These are phyloP conservation scores for Choloepus didactylus DNA, from an alignment of 2,797 vertebrate genomes.

Conservation along the genomic window DNA sequence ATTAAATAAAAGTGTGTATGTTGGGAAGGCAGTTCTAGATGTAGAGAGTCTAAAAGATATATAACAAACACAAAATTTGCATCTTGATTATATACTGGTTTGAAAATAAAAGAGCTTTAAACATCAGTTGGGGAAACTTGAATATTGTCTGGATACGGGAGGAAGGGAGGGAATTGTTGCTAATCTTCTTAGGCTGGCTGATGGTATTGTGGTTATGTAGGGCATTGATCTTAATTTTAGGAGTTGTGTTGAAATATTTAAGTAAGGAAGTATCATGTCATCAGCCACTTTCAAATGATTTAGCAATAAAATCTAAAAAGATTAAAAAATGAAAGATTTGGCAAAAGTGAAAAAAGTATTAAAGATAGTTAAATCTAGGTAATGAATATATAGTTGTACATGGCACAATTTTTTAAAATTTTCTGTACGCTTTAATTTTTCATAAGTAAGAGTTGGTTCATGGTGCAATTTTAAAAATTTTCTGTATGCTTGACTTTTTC, in stretches of 20 bases:
- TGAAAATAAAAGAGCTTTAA: conserved; percentile 15
- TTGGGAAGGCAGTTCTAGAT: not conserved
- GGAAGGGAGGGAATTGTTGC: not conserved
- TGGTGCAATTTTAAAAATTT: not conserved
- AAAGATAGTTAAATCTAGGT: not conserved
- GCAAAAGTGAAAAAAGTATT: not conserved
- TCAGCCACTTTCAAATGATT: conserved; percentile 13
- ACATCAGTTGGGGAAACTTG: not conserved
- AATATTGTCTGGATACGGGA: conserved; percentile 6
- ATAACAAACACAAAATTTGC: not conserved
- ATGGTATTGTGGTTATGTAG: not conserved
- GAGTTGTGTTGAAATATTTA: conserved; percentile 27
- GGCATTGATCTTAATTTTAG: not conserved
- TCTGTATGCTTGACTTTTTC: not conserved
- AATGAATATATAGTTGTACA: not conserved
- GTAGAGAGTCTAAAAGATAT: not conserved
- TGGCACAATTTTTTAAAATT: not conserved
- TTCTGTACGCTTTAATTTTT: not conserved
- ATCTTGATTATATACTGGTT: conserved; percentile 1
- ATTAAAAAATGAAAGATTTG: not conserved
- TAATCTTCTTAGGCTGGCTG: not conserved
- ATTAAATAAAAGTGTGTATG: not conserved
- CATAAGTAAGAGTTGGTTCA: not conserved
- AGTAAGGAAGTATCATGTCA: not conserved
- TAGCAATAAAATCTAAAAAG: not conserved